phyloP scores from a whole-genome alignment of 2,888 invertebrate species.

The Ophion obscuratus region DNA sequence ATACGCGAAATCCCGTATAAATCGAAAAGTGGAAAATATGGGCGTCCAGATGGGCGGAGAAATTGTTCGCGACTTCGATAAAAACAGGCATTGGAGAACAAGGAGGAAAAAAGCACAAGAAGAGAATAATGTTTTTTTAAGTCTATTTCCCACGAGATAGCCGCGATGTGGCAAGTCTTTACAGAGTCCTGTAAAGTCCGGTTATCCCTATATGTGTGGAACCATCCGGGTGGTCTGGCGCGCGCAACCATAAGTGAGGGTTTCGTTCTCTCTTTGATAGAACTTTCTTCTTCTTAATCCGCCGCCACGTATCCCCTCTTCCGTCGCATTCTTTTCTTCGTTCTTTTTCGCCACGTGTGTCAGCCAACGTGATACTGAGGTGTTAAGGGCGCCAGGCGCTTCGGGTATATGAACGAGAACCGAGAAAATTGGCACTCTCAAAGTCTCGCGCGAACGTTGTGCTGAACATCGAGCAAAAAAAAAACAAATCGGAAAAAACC shows the following conservation, averaged over 20 bases:
- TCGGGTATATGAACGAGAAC: slow-evolving; percentile 7
- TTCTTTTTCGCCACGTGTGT: slow-evolving; percentile 19
- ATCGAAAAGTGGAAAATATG: no score
- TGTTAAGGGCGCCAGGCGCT: slow-evolving; percentile 51
- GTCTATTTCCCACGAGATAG: neutral
- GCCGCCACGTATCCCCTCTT: neutral
- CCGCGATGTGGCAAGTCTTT: no score
- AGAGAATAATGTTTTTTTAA: neutral
- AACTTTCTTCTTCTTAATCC: slow-evolving; percentile 16
- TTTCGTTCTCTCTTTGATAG: slow-evolving; percentile 36
- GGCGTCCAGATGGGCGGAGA: no score
- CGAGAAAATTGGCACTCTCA: slow-evolving; percentile 54
- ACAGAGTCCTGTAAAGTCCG: no score
- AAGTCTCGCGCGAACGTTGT: slow-evolving; percentile 44
- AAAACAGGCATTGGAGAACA: no score
- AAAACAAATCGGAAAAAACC: neutral
- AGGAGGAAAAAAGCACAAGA: neutral
- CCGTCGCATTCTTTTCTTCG: slow-evolving; percentile 2
- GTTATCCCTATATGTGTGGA: neutral
- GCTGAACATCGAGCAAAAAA: slow-evolving; percentile 21
- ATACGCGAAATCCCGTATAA: no score
- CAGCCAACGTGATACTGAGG: slow-evolving; percentile 41
- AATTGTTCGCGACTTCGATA: no score
- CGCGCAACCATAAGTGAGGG: slow-evolving; percentile 40
- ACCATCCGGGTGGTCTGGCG: slow-evolving; percentile 44